Percentiles rank a stretch among this genome's conserved stretches.
phyloP scores from a whole-genome alignment of 1,140 invertebrate species.

The Drosophila pandora region DNA sequence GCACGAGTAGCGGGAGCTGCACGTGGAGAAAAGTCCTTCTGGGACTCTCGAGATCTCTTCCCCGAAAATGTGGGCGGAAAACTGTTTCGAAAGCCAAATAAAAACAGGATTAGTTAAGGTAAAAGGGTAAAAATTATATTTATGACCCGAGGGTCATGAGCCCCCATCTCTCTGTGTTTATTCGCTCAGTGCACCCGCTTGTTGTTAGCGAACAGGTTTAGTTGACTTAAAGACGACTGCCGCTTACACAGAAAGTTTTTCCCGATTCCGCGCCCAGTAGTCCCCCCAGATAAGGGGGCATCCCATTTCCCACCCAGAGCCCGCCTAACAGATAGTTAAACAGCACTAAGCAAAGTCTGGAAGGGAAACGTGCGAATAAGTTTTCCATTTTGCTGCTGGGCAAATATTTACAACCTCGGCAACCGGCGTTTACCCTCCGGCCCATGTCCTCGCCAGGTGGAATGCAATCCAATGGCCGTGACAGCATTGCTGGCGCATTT shows the following conservation, averaged over 20 bases:
- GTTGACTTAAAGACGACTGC: conserved; percentile 60
- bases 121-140: neutral
- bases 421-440: conserved; percentile 23
- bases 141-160: neutral
- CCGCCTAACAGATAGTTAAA: conserved; percentile 58
- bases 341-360: conserved; percentile 69
- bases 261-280: conserved; percentile 7
- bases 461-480: neutral
- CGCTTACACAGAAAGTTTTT: conserved; percentile 70
- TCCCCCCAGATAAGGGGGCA: neutral
- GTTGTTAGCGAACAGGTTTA: conserved; percentile 55
- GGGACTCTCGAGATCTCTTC: no score
- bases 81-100: neutral
- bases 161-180: no score
- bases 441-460: conserved; percentile 3
- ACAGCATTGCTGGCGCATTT: conserved; percentile 3
- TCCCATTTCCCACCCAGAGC: neutral
- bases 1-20: neutral
- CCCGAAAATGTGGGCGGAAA: neutral
- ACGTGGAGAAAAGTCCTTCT: neutral
- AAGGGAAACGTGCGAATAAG: conserved; percentile 65
- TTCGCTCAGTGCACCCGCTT: neutral
- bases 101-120: neutral
- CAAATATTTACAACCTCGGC: conserved; percentile 56
- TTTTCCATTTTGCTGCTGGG: conserved; percentile 61